These are phyloP conservation scores for Cebus imitator DNA, from an alignment of 2,113 vertebrate species.

Conservation along the genomic window DNA sequence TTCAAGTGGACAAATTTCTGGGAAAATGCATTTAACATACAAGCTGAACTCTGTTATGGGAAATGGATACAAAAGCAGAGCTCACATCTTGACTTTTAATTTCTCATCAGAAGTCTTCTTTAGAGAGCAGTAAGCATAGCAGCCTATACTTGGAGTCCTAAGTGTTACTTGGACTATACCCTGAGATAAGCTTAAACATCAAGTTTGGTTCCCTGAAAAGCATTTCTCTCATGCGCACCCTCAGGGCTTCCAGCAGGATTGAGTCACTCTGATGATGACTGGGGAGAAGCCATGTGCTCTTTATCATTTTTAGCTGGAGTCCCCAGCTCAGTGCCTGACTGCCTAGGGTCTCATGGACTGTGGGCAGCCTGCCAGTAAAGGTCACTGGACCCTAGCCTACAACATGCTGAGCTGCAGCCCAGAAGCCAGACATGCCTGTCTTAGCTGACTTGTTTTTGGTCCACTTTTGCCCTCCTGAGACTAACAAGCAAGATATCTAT, in stretches of 20 bases:
- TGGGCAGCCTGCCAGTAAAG: not conserved
- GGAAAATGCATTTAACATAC: not conserved
- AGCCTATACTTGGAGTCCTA: not conserved
- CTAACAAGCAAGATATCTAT: not conserved
- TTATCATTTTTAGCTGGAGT: not conserved
- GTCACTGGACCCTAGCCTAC: not conserved
- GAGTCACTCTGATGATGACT: not conserved
- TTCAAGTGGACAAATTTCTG: not conserved
- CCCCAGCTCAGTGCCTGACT: not conserved
- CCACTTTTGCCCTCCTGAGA: not conserved
- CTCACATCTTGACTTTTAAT: not conserved
- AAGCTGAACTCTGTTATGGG: not conserved
- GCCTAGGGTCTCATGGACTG: not conserved
- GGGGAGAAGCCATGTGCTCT: not conserved
- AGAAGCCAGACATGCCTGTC: not conserved
- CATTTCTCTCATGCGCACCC: fast-evolving
- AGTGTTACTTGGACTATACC: not conserved
- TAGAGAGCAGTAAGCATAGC: not conserved
- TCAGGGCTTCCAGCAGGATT: fast-evolving
- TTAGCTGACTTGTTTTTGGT: not conserved
- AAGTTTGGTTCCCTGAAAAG: not conserved
- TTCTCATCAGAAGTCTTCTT: not conserved
- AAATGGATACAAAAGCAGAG: not conserved
- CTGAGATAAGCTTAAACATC: not conserved
- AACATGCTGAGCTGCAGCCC: not conserved